Conservation (phyloP, 2,113 vertebrate genomes). For the Ciconia maguari region DNA sequence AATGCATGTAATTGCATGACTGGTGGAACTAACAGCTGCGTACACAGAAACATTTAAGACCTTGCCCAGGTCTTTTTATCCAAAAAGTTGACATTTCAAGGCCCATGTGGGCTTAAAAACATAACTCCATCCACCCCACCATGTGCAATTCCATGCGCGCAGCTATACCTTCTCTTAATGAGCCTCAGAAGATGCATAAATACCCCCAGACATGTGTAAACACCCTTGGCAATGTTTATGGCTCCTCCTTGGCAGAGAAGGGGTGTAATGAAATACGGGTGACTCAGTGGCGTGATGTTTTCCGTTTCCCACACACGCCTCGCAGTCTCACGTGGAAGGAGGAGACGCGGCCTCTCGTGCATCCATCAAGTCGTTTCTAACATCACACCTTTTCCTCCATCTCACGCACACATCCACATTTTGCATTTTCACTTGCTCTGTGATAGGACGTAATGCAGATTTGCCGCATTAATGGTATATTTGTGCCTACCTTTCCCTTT, state of each 20-base stretch:
- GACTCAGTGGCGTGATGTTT: background rate
- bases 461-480: rapidly evolving
- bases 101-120: background rate
- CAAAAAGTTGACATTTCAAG: background rate
- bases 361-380: background rate
- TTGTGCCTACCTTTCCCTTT: background rate
- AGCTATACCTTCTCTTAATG: background rate
- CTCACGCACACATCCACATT: background rate
- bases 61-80: background rate
- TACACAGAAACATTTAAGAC: rapidly evolving
- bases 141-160: rapidly evolving
- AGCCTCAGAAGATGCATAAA: background rate
- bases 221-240: background rate
- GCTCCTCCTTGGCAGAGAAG: background rate
- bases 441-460: background rate
- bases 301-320: background rate
- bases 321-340: background rate
- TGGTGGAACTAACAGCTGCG: rapidly evolving
- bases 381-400: background rate
- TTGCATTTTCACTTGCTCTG: background rate
- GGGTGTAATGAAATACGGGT: background rate
- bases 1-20: background rate
- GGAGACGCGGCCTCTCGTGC: background rate
- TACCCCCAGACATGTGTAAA: rapidly evolving
- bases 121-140: background rate